phyloP scores from a whole-genome alignment of 2,888 invertebrate genomes.

The Campaea margaritaria region DNA sequence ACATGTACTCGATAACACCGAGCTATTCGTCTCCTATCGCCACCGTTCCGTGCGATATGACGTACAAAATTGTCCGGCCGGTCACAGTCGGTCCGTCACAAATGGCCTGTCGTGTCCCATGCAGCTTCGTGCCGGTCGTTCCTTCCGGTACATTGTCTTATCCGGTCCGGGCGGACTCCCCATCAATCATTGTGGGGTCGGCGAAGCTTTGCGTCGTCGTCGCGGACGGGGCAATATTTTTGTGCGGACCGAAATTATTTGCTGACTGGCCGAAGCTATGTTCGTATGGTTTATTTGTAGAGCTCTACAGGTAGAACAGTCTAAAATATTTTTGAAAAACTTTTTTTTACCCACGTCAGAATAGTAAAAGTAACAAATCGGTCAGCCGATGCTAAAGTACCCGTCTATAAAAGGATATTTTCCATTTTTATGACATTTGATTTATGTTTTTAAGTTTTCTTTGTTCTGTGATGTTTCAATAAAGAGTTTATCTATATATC shows the following conservation, averaged over 20 bases:
- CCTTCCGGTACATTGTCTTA: slow-evolving; percentile 76
- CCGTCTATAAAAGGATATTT: too few species aligned
- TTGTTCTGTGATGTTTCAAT: too few species aligned
- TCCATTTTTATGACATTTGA: too few species aligned
- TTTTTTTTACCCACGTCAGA: too few species aligned
- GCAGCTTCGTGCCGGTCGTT: slow-evolving; percentile 46
- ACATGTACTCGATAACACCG: background rate
- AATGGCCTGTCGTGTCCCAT: slow-evolving; percentile 28
- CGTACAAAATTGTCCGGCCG: slow-evolving; percentile 11
- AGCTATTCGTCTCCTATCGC: slow-evolving; percentile 8
- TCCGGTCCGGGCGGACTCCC: slow-evolving; percentile 58
- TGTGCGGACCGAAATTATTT: background rate
- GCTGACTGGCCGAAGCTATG: background rate
- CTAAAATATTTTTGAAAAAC: too few species aligned
- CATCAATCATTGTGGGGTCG: slow-evolving; percentile 61
- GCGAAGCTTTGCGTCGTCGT: slow-evolving; percentile 44
- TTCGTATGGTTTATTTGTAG: too few species aligned
- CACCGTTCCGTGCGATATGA: slow-evolving; percentile 9
- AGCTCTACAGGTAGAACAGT: too few species aligned
- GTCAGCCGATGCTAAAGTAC: too few species aligned
- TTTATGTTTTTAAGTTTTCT: too few species aligned
- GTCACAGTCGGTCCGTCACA: slow-evolving; percentile 31
- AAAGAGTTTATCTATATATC: too few species aligned
- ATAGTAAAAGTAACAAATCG: too few species aligned
- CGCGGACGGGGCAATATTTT: slow-evolving; percentile 11